These are phyloP conservation scores for Pegoplata infirma DNA, from an alignment of 2,888 invertebrate genomes.

Conservation along the genomic window DNA sequence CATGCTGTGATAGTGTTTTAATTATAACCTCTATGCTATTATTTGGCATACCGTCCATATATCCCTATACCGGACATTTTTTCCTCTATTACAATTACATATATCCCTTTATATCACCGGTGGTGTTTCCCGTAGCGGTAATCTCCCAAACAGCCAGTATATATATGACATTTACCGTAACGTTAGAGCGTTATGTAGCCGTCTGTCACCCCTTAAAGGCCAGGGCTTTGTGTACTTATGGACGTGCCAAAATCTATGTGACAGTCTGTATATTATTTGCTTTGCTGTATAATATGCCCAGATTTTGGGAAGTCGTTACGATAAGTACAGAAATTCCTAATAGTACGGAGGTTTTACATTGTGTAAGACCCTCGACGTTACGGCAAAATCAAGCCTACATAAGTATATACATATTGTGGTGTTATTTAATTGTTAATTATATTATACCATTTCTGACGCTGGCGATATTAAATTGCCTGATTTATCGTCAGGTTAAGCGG, in stretches of 20 bases:
- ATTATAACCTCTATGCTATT: constrained; percentile 91
- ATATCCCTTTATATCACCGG: constrained; percentile 88
- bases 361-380: constrained; percentile 84
- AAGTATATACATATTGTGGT: constrained; percentile 94
- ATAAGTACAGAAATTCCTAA: constrained; percentile 73
- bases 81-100: constrained; percentile 88
- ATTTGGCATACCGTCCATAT: constrained; percentile 92
- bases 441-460: constrained; percentile 93
- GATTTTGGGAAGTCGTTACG: constrained; percentile 85
- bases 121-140: constrained; percentile 90
- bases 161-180: constrained; percentile 93
- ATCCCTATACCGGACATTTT: constrained; percentile 88
- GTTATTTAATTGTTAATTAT: constrained; percentile 96
- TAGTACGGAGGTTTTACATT: constrained; percentile 82
- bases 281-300: constrained; percentile 90
- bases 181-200: constrained; percentile 95
- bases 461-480: constrained; percentile 93
- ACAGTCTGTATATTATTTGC: constrained; percentile 89
- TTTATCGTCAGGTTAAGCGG: constrained; percentile 92
- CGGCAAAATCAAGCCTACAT: constrained; percentile 87
- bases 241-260: constrained; percentile 91
- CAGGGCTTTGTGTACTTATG: constrained; percentile 93
- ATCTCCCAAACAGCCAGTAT: constrained; percentile 96
- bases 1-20: constrained; percentile 94
- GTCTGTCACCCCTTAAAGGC: constrained; percentile 94